Evolutionary conservation across 2,113 vertebrate species (phyloP), one percentile per base, ranked within the genome.

Genomic region (Brienomyrus longianalis): DNA sequence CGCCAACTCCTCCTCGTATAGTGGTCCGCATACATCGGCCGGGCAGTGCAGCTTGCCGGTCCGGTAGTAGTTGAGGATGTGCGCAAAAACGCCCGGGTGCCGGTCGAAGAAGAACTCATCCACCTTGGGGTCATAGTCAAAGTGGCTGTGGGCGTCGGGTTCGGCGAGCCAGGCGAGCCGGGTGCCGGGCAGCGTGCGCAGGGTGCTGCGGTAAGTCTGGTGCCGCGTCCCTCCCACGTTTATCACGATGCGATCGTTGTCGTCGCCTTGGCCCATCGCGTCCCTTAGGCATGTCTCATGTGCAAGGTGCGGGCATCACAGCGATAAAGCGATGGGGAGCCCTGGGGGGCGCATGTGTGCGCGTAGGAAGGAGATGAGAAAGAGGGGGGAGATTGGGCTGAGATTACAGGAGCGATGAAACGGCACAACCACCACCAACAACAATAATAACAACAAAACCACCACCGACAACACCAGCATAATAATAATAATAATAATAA

Each of bases 201-300:
- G 95, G 93, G 97, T 98, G 95, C 97, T 97, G 95, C 97, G 97
- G 96, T 98, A 98, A 87, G 97, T 98, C 96, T 98, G 97, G 95
- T 98, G 97, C 94, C 97, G 95, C 93, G 97, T 97, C 93, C 97
- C 97, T 93, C 97, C 97, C 95, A 98, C 97, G 96, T 98, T 98
- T 94, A 98, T 98, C 96, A 98, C 97, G 94, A 98, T 96, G 94
- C 97, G 97, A 93, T 98, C 97, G 95, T 96, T 97, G 92, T 97
- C 97, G 96, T 98, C 97, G 95, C 97, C 96, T 95, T 97, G 97
- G 96, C 97, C 97, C 97, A 98, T 97, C 93, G 95, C 96, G 95
- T 94, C 95, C 94, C 95, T 95, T 91, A 95, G 94, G 95, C 96
- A 96, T 96, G 95, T 96, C 96, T 94, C 93, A 94, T 93, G 92